phyloP scores from a whole-genome alignment of 2,888 invertebrate species.

The Tiliacea aurago region DNA sequence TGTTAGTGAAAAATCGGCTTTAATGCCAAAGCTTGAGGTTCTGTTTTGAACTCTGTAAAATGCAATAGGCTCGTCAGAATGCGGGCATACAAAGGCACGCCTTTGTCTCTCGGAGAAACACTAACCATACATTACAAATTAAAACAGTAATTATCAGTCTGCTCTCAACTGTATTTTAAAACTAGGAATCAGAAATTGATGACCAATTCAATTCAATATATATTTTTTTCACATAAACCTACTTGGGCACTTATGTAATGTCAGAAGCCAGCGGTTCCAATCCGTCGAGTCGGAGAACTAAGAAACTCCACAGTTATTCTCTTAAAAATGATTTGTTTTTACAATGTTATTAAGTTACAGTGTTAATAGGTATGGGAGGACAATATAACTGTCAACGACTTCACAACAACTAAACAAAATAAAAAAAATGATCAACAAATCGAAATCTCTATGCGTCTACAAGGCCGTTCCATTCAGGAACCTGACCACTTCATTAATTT shows the following conservation, averaged over 20 bases:
- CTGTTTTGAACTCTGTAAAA: not conserved
- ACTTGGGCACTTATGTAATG: too few species aligned
- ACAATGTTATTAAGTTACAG: not conserved
- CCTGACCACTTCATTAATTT: not conserved
- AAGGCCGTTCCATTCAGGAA: not conserved
- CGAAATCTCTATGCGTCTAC: not conserved
- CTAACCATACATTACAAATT: constrained; percentile 2
- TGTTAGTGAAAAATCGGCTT: too few species aligned
- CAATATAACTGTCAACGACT: not conserved
- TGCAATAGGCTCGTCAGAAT: constrained; percentile 15
- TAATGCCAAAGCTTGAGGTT: too few species aligned
- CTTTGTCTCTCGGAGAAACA: constrained; percentile 3
- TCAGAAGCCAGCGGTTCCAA: not conserved
- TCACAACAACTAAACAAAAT: not conserved
- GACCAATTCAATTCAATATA: not conserved
- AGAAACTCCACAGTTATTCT: not conserved
- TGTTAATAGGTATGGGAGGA: not conserved
- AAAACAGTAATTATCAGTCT: not conserved
- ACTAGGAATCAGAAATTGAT: not conserved
- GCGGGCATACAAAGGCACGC: constrained; percentile 6
- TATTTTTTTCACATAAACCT: too few species aligned
- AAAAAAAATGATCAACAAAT: not conserved
- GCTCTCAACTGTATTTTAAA: not conserved
- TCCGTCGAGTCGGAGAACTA: not conserved
- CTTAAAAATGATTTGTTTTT: not conserved